Conservation (phyloP, 35 echinoderm and acorn worm genomes). For the Acanthaster planci region DNA sequence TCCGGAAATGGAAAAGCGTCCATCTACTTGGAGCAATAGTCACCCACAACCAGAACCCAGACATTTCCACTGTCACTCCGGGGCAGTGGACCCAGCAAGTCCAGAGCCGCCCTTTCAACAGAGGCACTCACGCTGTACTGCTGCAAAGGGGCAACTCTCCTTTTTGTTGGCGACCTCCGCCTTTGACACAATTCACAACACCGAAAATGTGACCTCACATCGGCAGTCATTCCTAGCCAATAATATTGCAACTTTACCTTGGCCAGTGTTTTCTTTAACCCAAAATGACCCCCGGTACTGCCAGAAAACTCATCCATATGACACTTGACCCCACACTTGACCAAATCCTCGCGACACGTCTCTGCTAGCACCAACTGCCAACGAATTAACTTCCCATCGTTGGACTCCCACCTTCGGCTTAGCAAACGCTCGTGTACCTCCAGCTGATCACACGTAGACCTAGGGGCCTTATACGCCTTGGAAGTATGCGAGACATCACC, state of each 20-base stretch:
- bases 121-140: not conserved
- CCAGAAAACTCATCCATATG: not conserved
- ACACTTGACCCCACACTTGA: too few species aligned
- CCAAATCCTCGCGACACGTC: too few species aligned
- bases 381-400: too few species aligned
- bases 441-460: too few species aligned
- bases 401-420: too few species aligned
- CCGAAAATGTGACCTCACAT: not conserved
- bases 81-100: not conserved
- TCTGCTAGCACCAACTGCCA: too few species aligned
- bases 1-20: not conserved
- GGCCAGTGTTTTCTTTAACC: slow-evolving; percentile 11
- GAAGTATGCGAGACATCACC: too few species aligned
- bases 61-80: not conserved
- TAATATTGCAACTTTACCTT: not conserved
- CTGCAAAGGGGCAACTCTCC: not conserved
- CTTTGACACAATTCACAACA: slow-evolving; percentile 15
- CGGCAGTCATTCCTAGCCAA: not conserved
- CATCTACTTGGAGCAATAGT: not conserved
- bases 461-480: too few species aligned
- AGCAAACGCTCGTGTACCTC: too few species aligned
- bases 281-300: not conserved
- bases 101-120: not conserved
- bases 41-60: not conserved
- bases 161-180: too few species aligned